Percentiles rank a stretch among this genome's conserved stretches.
These are phyloP conservation scores for Passer domesticus DNA, from an alignment of 2,113 vertebrate species.

Conservation along the genomic window DNA sequence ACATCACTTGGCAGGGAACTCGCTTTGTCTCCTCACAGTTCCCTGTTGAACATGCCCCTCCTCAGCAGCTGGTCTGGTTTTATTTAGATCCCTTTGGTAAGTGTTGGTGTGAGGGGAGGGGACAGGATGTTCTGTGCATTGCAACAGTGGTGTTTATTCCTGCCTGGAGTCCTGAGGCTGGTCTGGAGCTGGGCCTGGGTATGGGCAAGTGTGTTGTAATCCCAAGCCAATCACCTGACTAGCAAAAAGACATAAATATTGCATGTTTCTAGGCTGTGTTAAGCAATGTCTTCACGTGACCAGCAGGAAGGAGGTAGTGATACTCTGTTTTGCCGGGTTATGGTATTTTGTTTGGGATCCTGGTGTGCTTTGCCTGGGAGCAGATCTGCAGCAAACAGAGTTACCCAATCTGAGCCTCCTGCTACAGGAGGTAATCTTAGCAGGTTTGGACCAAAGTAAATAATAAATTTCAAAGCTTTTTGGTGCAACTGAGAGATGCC, in stretches of 20 bases:
- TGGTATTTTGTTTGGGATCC: constrained; percentile 56
- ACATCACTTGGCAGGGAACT: constrained; percentile 52
- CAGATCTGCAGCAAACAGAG: not conserved
- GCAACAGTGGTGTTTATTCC: constrained; percentile 48
- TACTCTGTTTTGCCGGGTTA: constrained; percentile 47
- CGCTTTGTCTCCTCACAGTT: constrained; percentile 45
- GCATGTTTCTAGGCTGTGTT: constrained; percentile 35
- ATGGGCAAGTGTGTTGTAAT: constrained; percentile 55
- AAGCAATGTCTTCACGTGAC: constrained; percentile 61
- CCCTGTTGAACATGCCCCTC: constrained; percentile 52
- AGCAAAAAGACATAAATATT: constrained; percentile 37
- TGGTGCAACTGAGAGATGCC: not conserved
- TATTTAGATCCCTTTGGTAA: constrained; percentile 53
- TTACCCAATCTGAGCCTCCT: not conserved
- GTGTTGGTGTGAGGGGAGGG: constrained; percentile 41
- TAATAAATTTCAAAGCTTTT: not conserved
- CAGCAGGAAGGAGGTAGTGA: constrained; percentile 55
- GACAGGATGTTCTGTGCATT: constrained; percentile 58
- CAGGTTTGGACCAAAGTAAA: not conserved
- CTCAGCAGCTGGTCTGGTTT: constrained; percentile 70
- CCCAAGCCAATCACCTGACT: constrained; percentile 22
- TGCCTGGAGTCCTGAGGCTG: constrained; percentile 51
- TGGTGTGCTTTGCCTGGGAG: constrained; percentile 31
- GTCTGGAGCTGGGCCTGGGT: constrained; percentile 44
- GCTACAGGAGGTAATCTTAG: not conserved